Base-by-base conservation (phyloP, 2,888 invertebrate genomes). In the Apamea crenata region DNA sequence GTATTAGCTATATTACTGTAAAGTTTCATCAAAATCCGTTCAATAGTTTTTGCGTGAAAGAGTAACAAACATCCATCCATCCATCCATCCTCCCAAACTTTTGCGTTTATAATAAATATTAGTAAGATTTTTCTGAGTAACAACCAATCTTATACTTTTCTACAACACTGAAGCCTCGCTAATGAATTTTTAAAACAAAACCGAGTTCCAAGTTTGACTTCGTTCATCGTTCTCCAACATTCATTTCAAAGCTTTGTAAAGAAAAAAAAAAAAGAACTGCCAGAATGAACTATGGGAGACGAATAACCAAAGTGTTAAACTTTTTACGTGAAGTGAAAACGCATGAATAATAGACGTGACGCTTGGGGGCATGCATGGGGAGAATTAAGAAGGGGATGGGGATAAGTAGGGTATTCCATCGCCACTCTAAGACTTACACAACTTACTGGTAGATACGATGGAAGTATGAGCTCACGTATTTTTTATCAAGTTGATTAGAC, bases 301-400 rank as follows among this genome's bases (percentile, higher is more conserved):
- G 71, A 50, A 74, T 69, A 76, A 69, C 56, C 32, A 69, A 72
- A 85, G 77, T 87, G 67, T 69, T 71, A 75, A 87, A 87, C 72
- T 87, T 85, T 81, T 82, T 79, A 75, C 69, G 66, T 78, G 65
- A 76, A 86, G 82, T 66, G 79, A 75, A 82, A 83, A 79, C 40
- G 65, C 65, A 77, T 88, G 86, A 86, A 88, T 88, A 84, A 84
- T 86, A 80, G 50, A 86, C 56, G 25, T 25, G 68, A 36, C 50
- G 32, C 56, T 44, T 70, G 44, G 44, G 73, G 73, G 50, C 63
- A 76, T 59, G 65, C 36, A 80, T 56, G 36, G 50, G 67, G 32
- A n/a, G 16, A 16, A 53, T 18, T n/a, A 18, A 36, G 10, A 65
- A 36, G 25, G 50, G 59, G 50, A 25, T 36, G 36, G 36, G 36